Percentiles rank a stretch among this genome's conserved stretches.
phyloP scores from a whole-genome alignment of 2,888 invertebrate species.

The Andrena haemorrhoa region DNA sequence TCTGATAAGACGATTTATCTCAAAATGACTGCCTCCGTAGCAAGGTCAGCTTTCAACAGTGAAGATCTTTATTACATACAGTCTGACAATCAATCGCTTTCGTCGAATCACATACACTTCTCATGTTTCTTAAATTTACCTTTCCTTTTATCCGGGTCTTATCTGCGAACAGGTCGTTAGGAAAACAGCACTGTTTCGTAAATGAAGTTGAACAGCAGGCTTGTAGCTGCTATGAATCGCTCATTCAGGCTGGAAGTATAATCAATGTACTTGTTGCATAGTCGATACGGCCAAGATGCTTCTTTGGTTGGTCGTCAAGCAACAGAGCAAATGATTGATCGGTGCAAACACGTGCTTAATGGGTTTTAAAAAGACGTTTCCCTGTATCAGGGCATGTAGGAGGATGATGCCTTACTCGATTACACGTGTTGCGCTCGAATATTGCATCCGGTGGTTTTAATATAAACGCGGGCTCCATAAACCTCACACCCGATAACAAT shows the following conservation, averaged over 20 bases:
- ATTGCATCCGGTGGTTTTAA: neutral
- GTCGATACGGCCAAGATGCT: conserved; percentile 41
- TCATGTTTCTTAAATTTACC: neutral
- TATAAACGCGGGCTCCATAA: neutral
- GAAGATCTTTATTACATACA: too few relatives aligned
- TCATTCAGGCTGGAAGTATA: conserved; percentile 50
- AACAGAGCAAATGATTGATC: conserved; percentile 42
- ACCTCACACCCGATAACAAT: neutral
- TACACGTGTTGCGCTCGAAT: conserved; percentile 28
- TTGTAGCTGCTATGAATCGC: conserved; percentile 38
- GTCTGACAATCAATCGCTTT: too few relatives aligned
- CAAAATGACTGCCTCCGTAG: too few relatives aligned
- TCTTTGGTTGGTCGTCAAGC: conserved; percentile 25
- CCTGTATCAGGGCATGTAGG: conserved; percentile 1
- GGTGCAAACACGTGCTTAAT: conserved; percentile 32
- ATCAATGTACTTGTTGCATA: conserved; percentile 59
- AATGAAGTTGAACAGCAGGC: conserved; percentile 29
- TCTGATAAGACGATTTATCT: too few relatives aligned
- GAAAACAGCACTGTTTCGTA: conserved; percentile 35
- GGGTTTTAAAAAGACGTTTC: conserved; percentile 34
- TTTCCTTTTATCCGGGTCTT: neutral
- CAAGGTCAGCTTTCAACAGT: too few relatives aligned
- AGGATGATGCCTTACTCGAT: conserved; percentile 13
- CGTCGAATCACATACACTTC: too few relatives aligned
- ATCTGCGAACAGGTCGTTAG: neutral